These are phyloP conservation scores for Orcinus orca DNA, from an alignment of 2,113 vertebrate genomes.

Conservation along the genomic window DNA sequence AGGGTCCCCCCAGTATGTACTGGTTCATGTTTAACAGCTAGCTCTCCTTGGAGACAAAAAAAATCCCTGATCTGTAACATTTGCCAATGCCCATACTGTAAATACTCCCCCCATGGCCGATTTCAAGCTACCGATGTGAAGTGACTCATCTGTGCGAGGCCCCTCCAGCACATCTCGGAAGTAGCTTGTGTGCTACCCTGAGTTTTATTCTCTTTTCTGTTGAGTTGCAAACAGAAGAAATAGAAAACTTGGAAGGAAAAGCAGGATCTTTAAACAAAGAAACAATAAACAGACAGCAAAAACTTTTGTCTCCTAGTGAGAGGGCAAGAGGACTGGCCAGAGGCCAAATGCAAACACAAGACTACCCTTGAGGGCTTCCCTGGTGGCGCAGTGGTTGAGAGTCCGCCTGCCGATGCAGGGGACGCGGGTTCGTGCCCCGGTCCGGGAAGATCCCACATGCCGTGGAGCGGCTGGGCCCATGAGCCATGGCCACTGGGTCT, in stretches of 20 bases:
- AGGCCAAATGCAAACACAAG: not conserved
- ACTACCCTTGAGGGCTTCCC: not conserved
- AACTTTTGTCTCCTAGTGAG: not conserved
- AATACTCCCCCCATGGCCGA: accelerated
- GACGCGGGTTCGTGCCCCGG: too few species aligned
- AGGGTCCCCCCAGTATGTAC: accelerated
- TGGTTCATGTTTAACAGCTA: too few species aligned
- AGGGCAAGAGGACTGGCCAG: not conserved
- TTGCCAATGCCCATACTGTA: not conserved
- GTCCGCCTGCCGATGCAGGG: too few species aligned
- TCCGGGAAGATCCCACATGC: too few species aligned
- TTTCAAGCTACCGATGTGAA: accelerated
- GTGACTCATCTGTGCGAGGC: accelerated
- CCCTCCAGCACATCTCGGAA: accelerated
- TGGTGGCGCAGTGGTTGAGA: too few species aligned
- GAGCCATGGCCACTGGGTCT: too few species aligned
- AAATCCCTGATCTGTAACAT: accelerated
- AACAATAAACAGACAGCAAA: not conserved
- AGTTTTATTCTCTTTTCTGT: not conserved
- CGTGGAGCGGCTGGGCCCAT: too few species aligned
- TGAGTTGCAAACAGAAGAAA: not conserved
- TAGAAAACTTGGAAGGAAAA: not conserved
- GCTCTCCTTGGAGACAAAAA: not conserved
- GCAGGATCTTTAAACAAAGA: not conserved
- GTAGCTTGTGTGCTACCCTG: accelerated